Evolutionary conservation across 2,797 vertebrate species (phyloP).

Genomic region (Microchirus variegatus): DNA sequence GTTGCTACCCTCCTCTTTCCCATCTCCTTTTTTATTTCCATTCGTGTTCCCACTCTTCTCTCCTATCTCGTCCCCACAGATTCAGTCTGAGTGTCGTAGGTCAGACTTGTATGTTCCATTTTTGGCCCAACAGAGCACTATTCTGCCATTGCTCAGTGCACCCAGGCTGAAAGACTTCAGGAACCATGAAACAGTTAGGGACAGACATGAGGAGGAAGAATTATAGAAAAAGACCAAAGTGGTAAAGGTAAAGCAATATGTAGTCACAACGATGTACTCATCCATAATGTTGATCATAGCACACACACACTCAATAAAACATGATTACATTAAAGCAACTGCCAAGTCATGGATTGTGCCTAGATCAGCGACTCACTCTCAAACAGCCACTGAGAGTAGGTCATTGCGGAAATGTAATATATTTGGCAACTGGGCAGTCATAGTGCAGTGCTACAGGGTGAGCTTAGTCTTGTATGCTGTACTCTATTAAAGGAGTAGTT

Average conservation of each 20-base stretch:
- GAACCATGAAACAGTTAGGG: conserved; percentile 23
- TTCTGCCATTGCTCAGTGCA: conserved; percentile 26
- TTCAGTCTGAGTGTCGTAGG: conserved; percentile 20
- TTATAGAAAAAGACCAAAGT: conserved; percentile 4
- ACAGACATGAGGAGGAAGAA: conserved; percentile 27
- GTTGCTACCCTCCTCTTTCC: too few relatives aligned
- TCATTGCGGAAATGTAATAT: neutral
- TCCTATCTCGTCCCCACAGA: conserved; percentile 1
- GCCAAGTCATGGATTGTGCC: neutral
- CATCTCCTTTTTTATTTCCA: too few relatives aligned
- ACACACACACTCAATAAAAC: conserved; percentile 1
- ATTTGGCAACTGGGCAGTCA: neutral
- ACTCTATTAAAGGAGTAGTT: too few relatives aligned
- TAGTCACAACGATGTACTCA: conserved; percentile 7
- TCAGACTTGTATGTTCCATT: conserved; percentile 20
- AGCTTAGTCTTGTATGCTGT: conserved; percentile 1
- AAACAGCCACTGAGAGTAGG: conserved; percentile 10
- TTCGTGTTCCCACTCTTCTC: too few relatives aligned
- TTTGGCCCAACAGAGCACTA: conserved; percentile 22
- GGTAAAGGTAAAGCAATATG: neutral
- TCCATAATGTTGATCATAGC: neutral
- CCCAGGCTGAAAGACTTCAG: conserved; percentile 42
- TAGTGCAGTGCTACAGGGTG: neutral
- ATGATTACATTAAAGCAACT: neutral
- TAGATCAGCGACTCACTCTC: conserved; percentile 8